Percentiles rank a stretch among this genome's conserved stretches.
Evolutionary conservation across 2,797 vertebrate species (phyloP).

Genomic region (Peromyscus eremicus): DNA sequence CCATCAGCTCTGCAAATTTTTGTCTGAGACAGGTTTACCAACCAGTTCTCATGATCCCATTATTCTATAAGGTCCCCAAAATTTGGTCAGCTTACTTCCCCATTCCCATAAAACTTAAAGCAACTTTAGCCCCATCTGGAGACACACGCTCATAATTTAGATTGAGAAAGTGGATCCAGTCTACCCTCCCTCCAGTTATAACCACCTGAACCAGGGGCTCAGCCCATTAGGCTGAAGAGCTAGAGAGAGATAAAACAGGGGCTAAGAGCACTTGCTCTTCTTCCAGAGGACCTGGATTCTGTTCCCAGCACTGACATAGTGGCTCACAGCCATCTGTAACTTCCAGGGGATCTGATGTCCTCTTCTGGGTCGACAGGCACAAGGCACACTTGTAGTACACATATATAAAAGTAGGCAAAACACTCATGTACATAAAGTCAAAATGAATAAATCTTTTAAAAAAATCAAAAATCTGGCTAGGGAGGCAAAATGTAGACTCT

Average conservation of each 20-base stretch:
- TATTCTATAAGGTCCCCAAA: background rate
- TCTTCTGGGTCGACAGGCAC: background rate
- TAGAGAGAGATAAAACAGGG: background rate
- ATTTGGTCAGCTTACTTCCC: conserved; percentile 18
- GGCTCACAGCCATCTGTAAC: background rate
- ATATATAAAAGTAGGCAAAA: background rate
- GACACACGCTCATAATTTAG: background rate
- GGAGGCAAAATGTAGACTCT: background rate
- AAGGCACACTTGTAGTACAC: background rate
- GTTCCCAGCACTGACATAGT: background rate
- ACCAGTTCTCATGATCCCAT: background rate
- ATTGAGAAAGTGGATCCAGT: conserved; percentile 13
- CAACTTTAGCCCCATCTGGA: background rate
- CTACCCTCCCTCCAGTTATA: background rate
- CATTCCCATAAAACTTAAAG: conserved; percentile 29
- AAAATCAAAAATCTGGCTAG: background rate
- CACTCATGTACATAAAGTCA: background rate
- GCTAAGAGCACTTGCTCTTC: background rate
- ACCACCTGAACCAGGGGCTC: conserved; percentile 29
- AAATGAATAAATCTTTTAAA: background rate
- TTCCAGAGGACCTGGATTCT: background rate
- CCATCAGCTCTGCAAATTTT: background rate
- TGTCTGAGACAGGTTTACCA: background rate
- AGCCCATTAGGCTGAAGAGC: background rate
- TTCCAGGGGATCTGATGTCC: background rate